These are phyloP conservation scores for Oscheius sp. DNA, from an alignment of 2,888 invertebrate species.

Conservation along the genomic window DNA sequence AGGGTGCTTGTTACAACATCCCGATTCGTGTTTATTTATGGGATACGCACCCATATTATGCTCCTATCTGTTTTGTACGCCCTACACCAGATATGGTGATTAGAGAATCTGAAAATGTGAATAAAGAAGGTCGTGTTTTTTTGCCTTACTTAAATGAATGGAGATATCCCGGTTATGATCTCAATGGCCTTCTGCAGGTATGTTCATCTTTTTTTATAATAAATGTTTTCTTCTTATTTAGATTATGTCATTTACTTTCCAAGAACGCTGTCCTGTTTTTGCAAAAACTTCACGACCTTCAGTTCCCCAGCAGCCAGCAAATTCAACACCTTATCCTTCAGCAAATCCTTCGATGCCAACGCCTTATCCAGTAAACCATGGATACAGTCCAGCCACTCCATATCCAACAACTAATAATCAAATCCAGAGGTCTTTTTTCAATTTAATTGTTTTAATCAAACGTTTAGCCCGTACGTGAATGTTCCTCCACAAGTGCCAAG, in stretches of 20 bases:
- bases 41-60: slow-evolving; percentile 95
- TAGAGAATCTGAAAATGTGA: slow-evolving; percentile 73
- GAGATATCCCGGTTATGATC: slow-evolving; percentile 81
- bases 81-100: slow-evolving; percentile 93
- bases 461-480: slow-evolving; percentile 46
- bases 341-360: slow-evolving; percentile 38
- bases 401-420: slow-evolving; percentile 42
- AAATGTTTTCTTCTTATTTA: slow-evolving; percentile 29
- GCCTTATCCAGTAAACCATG: slow-evolving; percentile 36
- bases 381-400: slow-evolving; percentile 31
- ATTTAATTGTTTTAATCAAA: neutral
- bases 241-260: slow-evolving; percentile 89
- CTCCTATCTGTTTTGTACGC: slow-evolving; percentile 87
- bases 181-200: slow-evolving; percentile 84
- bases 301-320: slow-evolving; percentile 69
- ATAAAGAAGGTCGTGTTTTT: slow-evolving; percentile 85
- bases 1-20: slow-evolving; percentile 87
- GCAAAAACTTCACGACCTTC: slow-evolving; percentile 70
- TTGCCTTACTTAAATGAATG: slow-evolving; percentile 95
- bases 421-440: slow-evolving; percentile 5
- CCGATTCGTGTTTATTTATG: slow-evolving; percentile 94
- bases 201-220: neutral
- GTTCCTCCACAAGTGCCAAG: slow-evolving; percentile 35
- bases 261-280: slow-evolving; percentile 90
- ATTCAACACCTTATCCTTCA: slow-evolving; percentile 65